Evolutionary conservation across 2,888 invertebrate species (phyloP).

Genomic region (Deroplatys truncata): DNA sequence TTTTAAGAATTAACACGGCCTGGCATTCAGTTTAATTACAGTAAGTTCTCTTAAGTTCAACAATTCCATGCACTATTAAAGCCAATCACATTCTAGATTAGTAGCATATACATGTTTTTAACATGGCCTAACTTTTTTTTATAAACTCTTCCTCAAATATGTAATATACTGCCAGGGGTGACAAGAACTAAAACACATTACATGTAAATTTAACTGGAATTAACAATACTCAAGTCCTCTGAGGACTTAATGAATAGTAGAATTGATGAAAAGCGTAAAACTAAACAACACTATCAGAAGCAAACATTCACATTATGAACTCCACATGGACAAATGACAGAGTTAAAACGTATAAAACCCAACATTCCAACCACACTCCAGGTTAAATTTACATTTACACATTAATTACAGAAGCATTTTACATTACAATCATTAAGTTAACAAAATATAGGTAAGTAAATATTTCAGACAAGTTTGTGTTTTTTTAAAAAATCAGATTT

Average conservation of each 20-base stretch:
- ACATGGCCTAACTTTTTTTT: conserved; percentile 18
- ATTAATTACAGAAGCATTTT: conserved; percentile 10
- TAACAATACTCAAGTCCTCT: conserved; percentile 1
- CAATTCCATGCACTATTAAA: background rate
- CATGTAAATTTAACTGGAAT: conserved; percentile 14
- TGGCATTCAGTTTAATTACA: background rate
- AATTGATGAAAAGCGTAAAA: background rate
- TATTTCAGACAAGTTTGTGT: conserved; percentile 7
- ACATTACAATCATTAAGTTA: conserved; percentile 17
- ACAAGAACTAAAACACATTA: background rate
- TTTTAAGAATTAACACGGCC: background rate
- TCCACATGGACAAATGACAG: background rate
- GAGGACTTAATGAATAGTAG: background rate
- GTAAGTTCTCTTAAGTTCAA: background rate
- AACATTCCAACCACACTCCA: background rate
- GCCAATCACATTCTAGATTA: background rate
- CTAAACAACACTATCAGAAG: background rate
- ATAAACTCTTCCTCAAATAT: conserved; percentile 23
- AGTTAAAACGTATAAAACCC: conserved; percentile 3
- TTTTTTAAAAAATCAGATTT: conserved; percentile 27
- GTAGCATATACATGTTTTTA: background rate
- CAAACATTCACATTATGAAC: background rate
- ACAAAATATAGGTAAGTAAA: conserved; percentile 28
- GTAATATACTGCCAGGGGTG: conserved; percentile 16
- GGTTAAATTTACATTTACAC: conserved; percentile 17